Evolutionary conservation across 2,888 invertebrate species (phyloP).

Genomic region (Epinotia nisella): DNA sequence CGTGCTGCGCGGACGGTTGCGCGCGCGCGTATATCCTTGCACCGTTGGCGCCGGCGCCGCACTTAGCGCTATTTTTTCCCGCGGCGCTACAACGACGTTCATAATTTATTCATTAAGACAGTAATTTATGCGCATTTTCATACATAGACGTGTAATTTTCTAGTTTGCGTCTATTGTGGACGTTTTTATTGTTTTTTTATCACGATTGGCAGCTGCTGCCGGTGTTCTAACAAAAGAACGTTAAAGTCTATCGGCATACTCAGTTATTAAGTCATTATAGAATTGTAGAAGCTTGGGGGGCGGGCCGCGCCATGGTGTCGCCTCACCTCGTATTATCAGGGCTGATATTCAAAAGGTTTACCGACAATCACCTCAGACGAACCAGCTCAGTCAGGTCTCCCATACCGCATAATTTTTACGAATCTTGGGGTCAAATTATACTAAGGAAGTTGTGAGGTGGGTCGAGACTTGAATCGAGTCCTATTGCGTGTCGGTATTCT

Average conservation of each 20-base stretch:
- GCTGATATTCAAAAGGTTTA: neutral
- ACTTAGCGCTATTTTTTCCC: slow-evolving; percentile 81
- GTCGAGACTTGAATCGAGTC: neutral
- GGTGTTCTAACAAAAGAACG: neutral
- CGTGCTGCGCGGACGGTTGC: slow-evolving; percentile 58
- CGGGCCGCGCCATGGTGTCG: slow-evolving; percentile 58
- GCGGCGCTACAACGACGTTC: slow-evolving; percentile 68
- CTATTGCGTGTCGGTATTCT: slow-evolving; percentile 62
- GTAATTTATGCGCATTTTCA: slow-evolving; percentile 75
- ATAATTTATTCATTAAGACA: slow-evolving; percentile 81
- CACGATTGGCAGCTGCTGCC: slow-evolving; percentile 51
- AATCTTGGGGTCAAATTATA: neutral
- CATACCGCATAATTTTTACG: neutral
- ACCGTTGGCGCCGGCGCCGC: slow-evolving; percentile 81
- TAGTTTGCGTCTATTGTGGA: slow-evolving; percentile 72
- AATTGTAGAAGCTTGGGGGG: slow-evolving; percentile 27
- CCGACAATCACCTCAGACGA: neutral
- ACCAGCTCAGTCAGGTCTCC: neutral
- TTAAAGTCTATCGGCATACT: slow-evolving; percentile 4
- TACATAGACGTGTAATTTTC: slow-evolving; percentile 63
- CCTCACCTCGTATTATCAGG: slow-evolving; percentile 59
- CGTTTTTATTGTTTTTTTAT: slow-evolving; percentile 63
- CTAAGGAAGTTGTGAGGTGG: neutral
- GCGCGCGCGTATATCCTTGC: slow-evolving; percentile 75
- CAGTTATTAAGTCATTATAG: slow-evolving; percentile 7